Evolutionary conservation across 2,888 invertebrate genomes (phyloP), one percentile per base, ranked within the genome.

Genomic region (Acanthacorydalis orientalis): DNA sequence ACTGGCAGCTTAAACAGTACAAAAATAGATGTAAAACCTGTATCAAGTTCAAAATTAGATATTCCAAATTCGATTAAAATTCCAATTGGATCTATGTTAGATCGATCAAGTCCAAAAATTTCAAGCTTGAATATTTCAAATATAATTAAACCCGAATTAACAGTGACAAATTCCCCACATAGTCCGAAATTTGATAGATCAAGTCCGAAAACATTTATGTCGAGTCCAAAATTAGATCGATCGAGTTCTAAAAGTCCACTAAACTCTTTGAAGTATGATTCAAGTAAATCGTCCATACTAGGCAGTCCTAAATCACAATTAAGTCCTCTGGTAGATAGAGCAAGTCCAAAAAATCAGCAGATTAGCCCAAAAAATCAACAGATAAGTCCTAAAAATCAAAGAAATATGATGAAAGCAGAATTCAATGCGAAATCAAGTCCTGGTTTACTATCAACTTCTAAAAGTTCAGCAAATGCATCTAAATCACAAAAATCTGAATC

Each of bases 81-180:
- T 23, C 23, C 37, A 32, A 15, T 44, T 2, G 57, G 61, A 9
- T 61, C 64, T 9, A 59, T 60, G 44, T 56, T 54, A 15, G 64
- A 65, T 11, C 43, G 62, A 35, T 61, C 60, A 51, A 60, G 60
- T 1, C 63, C 62, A 8, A 64, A 63, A 53, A 62, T 60, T 51
- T 63, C 65, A 4, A 62, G 64, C 43, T 63, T 62, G 23, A 37
- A 37, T 9, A 37, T 37, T 14, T 7, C 12, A 12, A n/a, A 37
- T n/a, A 15, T 32, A 14, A 33, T 15, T 43, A 43, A 43, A 43
- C 16, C 16, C 8, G n/a, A 16, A 41, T 23, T 15, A 41, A 15
- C 15, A n/a, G 14, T 15, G 11, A 41, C 41, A 11, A 6, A 15
- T 41, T 31, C 34, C 15, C 31, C 43, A 4, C 23, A 23, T 23